These are phyloP conservation scores for Numida meleagris DNA, from an alignment of 2,113 vertebrate species.

Conservation along the genomic window DNA sequence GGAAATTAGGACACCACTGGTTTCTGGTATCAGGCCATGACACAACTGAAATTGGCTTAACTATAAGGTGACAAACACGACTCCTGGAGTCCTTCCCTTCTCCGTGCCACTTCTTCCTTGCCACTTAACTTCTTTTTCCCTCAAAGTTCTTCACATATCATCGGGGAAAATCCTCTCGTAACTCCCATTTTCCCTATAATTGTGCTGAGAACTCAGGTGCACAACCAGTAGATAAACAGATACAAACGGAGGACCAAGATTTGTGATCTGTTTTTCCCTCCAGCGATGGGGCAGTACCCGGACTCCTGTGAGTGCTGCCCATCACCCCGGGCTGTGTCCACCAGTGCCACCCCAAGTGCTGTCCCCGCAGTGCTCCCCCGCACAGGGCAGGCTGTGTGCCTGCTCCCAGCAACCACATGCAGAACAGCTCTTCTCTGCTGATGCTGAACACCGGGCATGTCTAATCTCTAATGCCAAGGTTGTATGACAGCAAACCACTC, in stretches of 20 bases:
- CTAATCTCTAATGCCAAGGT: neutral
- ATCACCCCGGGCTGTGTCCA: neutral
- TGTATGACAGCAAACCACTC: neutral
- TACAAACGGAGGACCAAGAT: fast-evolving
- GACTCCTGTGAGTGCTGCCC: neutral
- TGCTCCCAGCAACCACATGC: fast-evolving
- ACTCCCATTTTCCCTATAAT: neutral
- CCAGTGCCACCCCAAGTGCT: neutral
- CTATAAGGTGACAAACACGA: neutral
- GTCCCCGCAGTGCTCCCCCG: neutral
- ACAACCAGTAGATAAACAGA: neutral
- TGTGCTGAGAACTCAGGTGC: neutral
- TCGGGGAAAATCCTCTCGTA: neutral
- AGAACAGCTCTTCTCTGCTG: neutral
- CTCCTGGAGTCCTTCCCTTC: neutral
- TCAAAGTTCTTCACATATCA: neutral
- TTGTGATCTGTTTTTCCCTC: fast-evolving
- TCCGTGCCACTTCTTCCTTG: neutral
- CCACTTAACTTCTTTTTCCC: neutral
- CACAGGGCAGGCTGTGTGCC: too few species aligned
- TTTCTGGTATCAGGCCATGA: neutral
- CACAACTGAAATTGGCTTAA: neutral
- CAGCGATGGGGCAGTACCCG: neutral
- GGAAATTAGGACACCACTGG: neutral
- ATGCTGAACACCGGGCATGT: neutral